phyloP scores from a whole-genome alignment of 53 echinoderm and acorn worm genomes.

The Mesocentrotus franciscanus region DNA sequence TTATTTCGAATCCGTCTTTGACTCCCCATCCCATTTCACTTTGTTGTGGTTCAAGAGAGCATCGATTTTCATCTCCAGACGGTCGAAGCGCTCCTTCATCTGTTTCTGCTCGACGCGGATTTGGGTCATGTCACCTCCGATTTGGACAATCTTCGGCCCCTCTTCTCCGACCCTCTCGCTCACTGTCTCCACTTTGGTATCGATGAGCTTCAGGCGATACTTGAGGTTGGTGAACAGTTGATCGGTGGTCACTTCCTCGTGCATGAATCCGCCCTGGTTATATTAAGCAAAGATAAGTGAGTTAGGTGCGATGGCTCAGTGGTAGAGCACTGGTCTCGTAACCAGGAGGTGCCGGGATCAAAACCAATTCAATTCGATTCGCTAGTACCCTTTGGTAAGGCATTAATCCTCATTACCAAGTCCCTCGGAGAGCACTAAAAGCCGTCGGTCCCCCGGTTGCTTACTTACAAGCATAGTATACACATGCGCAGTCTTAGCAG shows the following conservation, averaged over 20 bases:
- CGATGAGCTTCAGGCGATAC: slow-evolving; percentile 76
- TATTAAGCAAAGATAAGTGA: not conserved
- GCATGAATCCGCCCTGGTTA: slow-evolving; percentile 46
- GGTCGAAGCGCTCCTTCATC: slow-evolving; percentile 72
- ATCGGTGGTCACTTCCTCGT: slow-evolving; percentile 37
- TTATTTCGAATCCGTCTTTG: not conserved
- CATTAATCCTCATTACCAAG: too few relatives aligned
- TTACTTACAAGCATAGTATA: too few relatives aligned
- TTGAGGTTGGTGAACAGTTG: slow-evolving; percentile 73
- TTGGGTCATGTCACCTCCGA: slow-evolving; percentile 18
- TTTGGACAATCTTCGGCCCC: not conserved
- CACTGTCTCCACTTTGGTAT: slow-evolving; percentile 41
- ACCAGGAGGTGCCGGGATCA: too few relatives aligned
- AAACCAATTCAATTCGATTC: too few relatives aligned
- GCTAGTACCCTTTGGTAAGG: too few relatives aligned
- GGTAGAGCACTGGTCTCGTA: too few relatives aligned
- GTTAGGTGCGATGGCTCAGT: not conserved
- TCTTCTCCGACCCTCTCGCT: slow-evolving; percentile 27
- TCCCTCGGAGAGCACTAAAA: too few relatives aligned
- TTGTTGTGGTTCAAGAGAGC: slow-evolving; percentile 73
- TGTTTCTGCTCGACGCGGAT: slow-evolving; percentile 41
- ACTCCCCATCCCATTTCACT: slow-evolving; percentile 72
- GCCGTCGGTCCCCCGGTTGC: too few relatives aligned
- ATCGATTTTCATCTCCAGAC: slow-evolving; percentile 80
- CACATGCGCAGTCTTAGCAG: too few relatives aligned